Percentiles rank a stretch among this genome's conserved stretches.
These are phyloP conservation scores for Ovis aries DNA, from an alignment of 2,113 vertebrate genomes.

Conservation along the genomic window ARS-UI_Ramb_v3.0 NC_056056.1:30915501-30916000, in stretches of 20 bases:
- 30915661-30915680: slow-evolving; percentile 68
- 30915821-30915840: slow-evolving; percentile 49
- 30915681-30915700: slow-evolving; percentile 48
- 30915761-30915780: slow-evolving; percentile 70
- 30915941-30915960: not conserved
- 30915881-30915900: not conserved
- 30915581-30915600: slow-evolving; percentile 42
- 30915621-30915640: slow-evolving; percentile 24
- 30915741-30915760: slow-evolving; percentile 73
- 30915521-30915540: slow-evolving; percentile 31
- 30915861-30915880: not conserved
- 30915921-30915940: not conserved
- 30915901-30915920: not conserved
- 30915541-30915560: slow-evolving; percentile 23
- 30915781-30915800: slow-evolving; percentile 66
- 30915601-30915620: slow-evolving; percentile 34
- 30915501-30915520: slow-evolving; percentile 58
- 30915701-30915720: slow-evolving; percentile 59
- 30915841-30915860: slow-evolving; percentile 24
- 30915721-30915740: slow-evolving; percentile 61
- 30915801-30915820: slow-evolving; percentile 39
- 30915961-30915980: not conserved
- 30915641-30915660: slow-evolving; percentile 55
- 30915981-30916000: not conserved
- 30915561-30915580: slow-evolving; percentile 25